Evolutionary conservation across 1,140 invertebrate species (phyloP).

Genomic region (Venustaconcha ellipsiformis): DNA sequence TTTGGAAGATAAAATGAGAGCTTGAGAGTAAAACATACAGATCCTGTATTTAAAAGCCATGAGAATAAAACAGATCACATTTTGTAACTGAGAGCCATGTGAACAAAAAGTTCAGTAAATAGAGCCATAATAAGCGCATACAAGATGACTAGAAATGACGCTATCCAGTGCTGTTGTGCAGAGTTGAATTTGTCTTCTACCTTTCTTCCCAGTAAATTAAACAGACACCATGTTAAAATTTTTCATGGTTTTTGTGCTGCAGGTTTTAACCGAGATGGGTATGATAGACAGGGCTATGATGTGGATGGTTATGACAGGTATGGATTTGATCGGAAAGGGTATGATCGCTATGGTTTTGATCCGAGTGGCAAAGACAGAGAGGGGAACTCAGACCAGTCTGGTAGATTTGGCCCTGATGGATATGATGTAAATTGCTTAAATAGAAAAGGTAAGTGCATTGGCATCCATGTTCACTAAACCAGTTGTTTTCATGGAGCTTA

Average conservation of each 20-base stretch:
- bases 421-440: slow-evolving; percentile 48
- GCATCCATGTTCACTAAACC: too few species aligned
- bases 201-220: too few species aligned
- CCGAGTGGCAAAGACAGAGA: slow-evolving; percentile 43
- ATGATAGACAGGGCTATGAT: slow-evolving; percentile 47
- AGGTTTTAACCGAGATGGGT: slow-evolving; percentile 41
- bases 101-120: too few species aligned
- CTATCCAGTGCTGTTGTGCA: not conserved
- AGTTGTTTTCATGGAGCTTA: too few species aligned
- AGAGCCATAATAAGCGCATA: not conserved
- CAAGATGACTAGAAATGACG: not conserved
- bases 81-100: too few species aligned
- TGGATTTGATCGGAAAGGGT: slow-evolving; percentile 51
- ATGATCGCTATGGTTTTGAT: slow-evolving; percentile 52
- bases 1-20: too few species aligned
- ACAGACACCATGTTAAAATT: too few species aligned
- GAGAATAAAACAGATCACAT: too few species aligned
- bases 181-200: too few species aligned
- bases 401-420: slow-evolving; percentile 29
- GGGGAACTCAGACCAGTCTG: slow-evolving; percentile 20
- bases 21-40: too few species aligned
- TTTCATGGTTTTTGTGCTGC: slow-evolving; percentile 3
- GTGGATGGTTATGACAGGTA: slow-evolving; percentile 46
- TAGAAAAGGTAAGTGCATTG: slow-evolving; percentile 36
- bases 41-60: too few species aligned